These are phyloP conservation scores for Rhipidura dahli DNA, from an alignment of 2,113 vertebrate species.

Conservation along the genomic window DNA sequence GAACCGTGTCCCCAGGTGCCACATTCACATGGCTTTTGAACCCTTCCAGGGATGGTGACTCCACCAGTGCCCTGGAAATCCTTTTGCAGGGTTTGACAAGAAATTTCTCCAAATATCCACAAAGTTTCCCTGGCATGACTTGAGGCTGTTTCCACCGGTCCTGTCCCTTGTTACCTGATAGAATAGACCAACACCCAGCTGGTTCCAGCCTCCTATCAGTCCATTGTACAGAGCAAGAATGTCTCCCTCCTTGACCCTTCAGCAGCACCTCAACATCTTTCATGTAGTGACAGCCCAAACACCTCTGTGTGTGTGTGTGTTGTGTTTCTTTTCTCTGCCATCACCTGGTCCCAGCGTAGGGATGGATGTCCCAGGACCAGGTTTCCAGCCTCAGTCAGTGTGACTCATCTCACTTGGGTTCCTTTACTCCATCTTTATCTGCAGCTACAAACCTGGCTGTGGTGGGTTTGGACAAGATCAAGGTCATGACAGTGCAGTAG, in stretches of 20 bases:
- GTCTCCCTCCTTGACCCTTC: not conserved
- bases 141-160: accelerated
- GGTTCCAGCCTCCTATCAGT: not conserved
- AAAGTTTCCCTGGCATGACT: not conserved
- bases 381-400: not conserved
- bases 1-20: not conserved
- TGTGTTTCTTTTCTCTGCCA: not conserved
- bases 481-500: not conserved
- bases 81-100: not conserved
- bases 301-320: accelerated
- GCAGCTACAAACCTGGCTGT: not conserved
- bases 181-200: not conserved
- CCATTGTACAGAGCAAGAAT: too few relatives aligned
- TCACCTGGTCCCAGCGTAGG: accelerated
- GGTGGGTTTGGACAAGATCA: not conserved
- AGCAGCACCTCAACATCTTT: not conserved
- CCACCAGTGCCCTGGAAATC: not conserved
- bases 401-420: accelerated
- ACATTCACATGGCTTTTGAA: not conserved
- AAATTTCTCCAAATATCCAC: not conserved
- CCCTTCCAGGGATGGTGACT: not conserved
- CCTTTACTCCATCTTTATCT: not conserved
- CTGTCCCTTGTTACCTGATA: not conserved
- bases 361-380: not conserved
- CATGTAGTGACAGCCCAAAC: not conserved